Evolutionary conservation across 2,113 vertebrate genomes (phyloP).

Genomic region (Martes martes): DNA sequence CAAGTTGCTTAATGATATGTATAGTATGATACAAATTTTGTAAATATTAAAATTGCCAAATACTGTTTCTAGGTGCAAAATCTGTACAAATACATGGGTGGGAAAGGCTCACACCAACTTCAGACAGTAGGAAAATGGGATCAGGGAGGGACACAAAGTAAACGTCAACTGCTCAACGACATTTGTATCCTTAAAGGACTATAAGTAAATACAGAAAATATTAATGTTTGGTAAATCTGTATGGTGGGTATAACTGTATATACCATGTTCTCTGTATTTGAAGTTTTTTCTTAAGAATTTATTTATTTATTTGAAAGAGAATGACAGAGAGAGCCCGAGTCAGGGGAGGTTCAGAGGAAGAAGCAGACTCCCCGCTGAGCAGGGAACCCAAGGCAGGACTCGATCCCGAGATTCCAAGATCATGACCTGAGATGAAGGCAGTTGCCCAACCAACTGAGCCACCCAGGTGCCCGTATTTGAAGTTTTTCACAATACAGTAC

Average conservation of each 20-base stretch:
- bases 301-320: no score
- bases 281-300: no score
- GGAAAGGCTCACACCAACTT: neutral
- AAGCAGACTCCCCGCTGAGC: no score
- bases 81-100: neutral
- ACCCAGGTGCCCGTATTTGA: neutral
- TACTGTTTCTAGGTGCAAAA: neutral
- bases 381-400: no score
- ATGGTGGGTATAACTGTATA: neutral
- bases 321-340: no score
- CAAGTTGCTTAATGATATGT: constrained; percentile 24
- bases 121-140: neutral
- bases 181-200: neutral
- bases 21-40: neutral
- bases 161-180: neutral
- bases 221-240: neutral
- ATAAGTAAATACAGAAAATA: neutral
- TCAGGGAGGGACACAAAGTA: neutral
- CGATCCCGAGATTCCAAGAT: no score
- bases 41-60: constrained; percentile 2
- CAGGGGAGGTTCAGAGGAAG: no score
- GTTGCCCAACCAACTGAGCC: no score
- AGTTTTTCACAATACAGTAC: neutral
- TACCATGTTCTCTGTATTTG: neutral
- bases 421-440: no score